These are phyloP conservation scores for Nicator chloris DNA, from an alignment of 2,113 vertebrate species.

Conservation along the genomic window DNA sequence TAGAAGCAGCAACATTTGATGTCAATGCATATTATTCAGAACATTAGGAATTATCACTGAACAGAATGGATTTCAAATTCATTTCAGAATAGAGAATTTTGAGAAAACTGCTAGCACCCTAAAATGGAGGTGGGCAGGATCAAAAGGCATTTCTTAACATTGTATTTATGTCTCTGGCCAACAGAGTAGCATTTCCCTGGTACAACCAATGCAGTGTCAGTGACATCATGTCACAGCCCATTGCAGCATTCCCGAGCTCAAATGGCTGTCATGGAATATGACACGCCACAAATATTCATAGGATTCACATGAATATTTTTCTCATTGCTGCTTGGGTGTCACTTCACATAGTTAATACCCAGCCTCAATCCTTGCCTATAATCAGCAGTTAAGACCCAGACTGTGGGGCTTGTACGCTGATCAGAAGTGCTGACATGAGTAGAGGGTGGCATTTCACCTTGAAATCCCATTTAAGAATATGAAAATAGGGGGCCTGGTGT, in stretches of 20 bases:
- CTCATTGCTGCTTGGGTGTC: neutral
- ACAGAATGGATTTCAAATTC: neutral
- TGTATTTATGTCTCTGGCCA: neutral
- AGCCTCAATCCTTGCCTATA: neutral
- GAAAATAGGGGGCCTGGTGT: neutral
- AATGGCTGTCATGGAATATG: neutral
- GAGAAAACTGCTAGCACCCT: neutral
- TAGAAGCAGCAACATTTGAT: neutral
- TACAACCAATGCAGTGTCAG: neutral
- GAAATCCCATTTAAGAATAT: neutral
- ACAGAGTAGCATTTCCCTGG: neutral
- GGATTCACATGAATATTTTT: neutral
- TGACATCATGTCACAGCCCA: neutral
- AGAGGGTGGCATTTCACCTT: neutral
- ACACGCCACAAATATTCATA: neutral
- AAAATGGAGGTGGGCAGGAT: neutral
- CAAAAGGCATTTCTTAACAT: neutral
- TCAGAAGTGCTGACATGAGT: neutral
- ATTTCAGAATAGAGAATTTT: slow-evolving; percentile 24
- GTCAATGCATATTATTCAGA: neutral
- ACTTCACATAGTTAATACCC: neutral
- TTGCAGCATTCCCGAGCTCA: neutral
- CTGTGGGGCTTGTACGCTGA: neutral
- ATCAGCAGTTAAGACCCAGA: neutral
- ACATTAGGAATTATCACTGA: neutral